These are phyloP conservation scores for Hypsopygia costalis DNA, from an alignment of 2,888 invertebrate genomes.

Conservation along the genomic window DNA sequence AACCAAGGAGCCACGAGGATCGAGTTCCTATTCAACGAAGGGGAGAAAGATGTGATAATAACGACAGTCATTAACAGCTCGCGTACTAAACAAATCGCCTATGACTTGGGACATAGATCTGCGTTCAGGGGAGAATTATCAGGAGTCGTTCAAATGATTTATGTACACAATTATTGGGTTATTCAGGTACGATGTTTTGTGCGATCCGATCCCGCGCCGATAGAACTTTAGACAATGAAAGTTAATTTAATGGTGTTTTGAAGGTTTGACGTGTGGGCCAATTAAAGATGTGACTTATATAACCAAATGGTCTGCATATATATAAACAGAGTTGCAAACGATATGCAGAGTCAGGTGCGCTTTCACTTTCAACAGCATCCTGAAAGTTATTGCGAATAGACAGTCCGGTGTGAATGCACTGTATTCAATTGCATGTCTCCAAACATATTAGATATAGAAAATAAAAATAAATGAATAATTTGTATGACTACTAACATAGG, in stretches of 20 bases:
- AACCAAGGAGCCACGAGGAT: too few species aligned
- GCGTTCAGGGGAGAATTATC: conserved; percentile 74
- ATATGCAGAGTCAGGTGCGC: too few species aligned
- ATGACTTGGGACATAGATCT: conserved; percentile 26
- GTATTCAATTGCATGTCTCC: too few species aligned
- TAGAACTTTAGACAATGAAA: conserved; percentile 72
- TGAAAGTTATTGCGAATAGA: too few species aligned
- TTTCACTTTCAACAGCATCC: too few species aligned
- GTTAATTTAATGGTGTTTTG: conserved; percentile 67
- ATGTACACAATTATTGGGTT: conserved; percentile 80
- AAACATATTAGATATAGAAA: too few species aligned
- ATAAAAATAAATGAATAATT: too few species aligned
- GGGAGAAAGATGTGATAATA: neutral
- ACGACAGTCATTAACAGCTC: too few species aligned
- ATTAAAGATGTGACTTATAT: neutral
- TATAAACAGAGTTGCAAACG: too few species aligned
- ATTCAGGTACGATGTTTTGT: conserved; percentile 76
- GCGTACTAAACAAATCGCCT: neutral
- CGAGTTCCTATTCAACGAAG: too few species aligned
- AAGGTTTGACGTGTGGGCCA: conserved; percentile 24
- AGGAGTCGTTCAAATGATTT: conserved; percentile 79
- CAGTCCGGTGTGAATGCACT: too few species aligned
- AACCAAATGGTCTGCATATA: neutral
- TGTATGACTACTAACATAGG: too few species aligned
- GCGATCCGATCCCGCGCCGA: conserved; percentile 61